Evolutionary conservation across 23 tunicate species (phyloP).

Genomic region (Diplosoma virens): DNA sequence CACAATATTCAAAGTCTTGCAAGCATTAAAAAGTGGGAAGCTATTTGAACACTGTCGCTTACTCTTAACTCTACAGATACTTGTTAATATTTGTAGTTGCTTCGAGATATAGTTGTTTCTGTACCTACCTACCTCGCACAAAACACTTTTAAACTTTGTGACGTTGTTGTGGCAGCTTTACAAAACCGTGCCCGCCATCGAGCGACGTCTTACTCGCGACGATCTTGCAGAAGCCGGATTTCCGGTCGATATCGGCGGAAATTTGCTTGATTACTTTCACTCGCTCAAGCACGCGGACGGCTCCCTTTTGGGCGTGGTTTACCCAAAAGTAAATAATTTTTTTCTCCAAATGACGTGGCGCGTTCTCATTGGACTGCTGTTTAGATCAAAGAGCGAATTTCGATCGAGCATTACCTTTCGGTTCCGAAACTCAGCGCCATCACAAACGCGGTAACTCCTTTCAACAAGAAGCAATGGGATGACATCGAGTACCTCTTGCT

Average conservation of each 20-base stretch:
- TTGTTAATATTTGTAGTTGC: too few relatives aligned
- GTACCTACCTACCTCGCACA: too few relatives aligned
- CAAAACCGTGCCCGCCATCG: constrained; percentile 75
- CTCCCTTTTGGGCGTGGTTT: constrained; percentile 66
- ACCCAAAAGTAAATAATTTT: constrained; percentile 37
- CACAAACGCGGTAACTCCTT: constrained; percentile 87
- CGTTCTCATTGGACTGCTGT: background rate
- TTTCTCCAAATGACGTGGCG: too few relatives aligned
- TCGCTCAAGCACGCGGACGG: constrained; percentile 68
- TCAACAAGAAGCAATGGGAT: constrained; percentile 70
- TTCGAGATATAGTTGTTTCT: too few relatives aligned
- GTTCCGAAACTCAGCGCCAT: constrained; percentile 68
- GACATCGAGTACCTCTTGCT: constrained; percentile 85
- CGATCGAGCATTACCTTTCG: constrained; percentile 70
- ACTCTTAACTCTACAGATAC: too few relatives aligned
- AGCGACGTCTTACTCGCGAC: constrained; percentile 36
- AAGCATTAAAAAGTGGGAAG: too few relatives aligned
- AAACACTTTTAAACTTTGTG: background rate
- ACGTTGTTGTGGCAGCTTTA: constrained; percentile 21
- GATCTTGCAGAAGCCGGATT: constrained; percentile 81
- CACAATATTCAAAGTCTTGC: too few relatives aligned
- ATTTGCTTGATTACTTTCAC: constrained; percentile 76
- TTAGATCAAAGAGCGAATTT: constrained; percentile 23
- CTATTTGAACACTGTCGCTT: too few relatives aligned
- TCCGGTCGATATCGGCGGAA: constrained; percentile 94